Conservation (phyloP, 1,140 invertebrate genomes). For the Schlechtendalia chinensis region DNA sequence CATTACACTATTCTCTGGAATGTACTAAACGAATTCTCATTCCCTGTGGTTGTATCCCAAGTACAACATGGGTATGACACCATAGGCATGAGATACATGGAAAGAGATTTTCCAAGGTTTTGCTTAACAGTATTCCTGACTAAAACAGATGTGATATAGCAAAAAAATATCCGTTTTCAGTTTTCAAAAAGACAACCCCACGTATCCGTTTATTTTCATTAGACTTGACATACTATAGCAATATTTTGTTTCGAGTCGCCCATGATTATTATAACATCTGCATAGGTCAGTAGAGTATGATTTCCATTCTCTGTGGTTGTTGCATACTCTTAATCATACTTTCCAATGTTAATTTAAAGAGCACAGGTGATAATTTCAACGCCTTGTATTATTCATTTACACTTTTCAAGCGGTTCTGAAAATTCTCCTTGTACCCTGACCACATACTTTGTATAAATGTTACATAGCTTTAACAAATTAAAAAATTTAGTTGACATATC, state of each 20-base stretch:
- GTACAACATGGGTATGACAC: too few relatives aligned
- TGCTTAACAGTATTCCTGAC: too few relatives aligned
- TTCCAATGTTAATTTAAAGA: background rate
- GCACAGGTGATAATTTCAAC: background rate
- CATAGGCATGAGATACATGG: too few relatives aligned
- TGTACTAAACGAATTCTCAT: too few relatives aligned
- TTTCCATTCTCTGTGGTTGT: too few relatives aligned
- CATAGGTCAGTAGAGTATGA: too few relatives aligned
- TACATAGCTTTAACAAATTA: background rate
- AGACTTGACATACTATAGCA: background rate
- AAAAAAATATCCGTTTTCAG: background rate
- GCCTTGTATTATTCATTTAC: background rate
- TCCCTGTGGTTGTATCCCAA: too few relatives aligned
- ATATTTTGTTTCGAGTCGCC: background rate
- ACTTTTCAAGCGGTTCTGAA: background rate
- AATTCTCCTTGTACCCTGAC: background rate
- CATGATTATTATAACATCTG: too few relatives aligned
- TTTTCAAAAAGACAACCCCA: background rate
- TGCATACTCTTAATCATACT: background rate
- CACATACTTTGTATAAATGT: background rate
- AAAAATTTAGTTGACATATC: background rate
- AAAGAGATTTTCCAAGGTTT: too few relatives aligned
- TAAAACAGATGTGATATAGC: too few relatives aligned
- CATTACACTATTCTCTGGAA: too few relatives aligned
- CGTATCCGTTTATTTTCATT: background rate